Evolutionary conservation across 2,113 vertebrate species (phyloP).

Genomic region (Gavialis gangeticus): DNA sequence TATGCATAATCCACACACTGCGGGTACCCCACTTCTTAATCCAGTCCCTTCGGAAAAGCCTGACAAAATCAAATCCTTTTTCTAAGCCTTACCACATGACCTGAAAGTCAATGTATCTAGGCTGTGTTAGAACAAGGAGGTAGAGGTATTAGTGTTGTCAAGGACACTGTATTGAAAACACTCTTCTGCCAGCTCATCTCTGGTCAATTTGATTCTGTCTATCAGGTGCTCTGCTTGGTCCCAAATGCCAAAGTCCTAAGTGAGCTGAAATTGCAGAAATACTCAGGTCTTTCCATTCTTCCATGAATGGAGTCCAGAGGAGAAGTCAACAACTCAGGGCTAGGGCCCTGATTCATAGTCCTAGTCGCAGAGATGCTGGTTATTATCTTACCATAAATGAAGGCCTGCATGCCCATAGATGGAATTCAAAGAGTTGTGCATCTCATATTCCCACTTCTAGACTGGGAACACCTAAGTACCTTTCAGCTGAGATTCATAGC

Average conservation of each 20-base stretch:
- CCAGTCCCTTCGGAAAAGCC: background rate
- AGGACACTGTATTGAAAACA: background rate
- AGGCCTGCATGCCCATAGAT: no score
- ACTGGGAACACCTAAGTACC: no score
- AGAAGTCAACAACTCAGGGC: background rate
- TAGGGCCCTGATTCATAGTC: background rate
- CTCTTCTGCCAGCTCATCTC: background rate
- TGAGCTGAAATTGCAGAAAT: background rate
- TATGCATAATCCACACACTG: background rate
- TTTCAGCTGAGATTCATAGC: no score
- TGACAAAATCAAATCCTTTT: background rate
- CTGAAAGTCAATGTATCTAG: background rate
- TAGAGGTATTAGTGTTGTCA: background rate
- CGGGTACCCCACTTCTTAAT: background rate
- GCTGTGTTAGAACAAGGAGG: background rate
- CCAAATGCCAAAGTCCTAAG: background rate
- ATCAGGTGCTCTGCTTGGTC: background rate
- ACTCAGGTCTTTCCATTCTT: background rate
- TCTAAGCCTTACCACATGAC: rapidly evolving
- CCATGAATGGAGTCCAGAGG: background rate
- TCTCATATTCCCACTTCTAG: no score
- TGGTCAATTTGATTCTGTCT: background rate
- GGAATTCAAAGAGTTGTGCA: no score
- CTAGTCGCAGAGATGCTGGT: no score
- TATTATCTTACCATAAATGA: no score